These are phyloP conservation scores for Oncorhynchus keta DNA, from an alignment of 2,113 vertebrate species.

Conservation along the genomic window DNA sequence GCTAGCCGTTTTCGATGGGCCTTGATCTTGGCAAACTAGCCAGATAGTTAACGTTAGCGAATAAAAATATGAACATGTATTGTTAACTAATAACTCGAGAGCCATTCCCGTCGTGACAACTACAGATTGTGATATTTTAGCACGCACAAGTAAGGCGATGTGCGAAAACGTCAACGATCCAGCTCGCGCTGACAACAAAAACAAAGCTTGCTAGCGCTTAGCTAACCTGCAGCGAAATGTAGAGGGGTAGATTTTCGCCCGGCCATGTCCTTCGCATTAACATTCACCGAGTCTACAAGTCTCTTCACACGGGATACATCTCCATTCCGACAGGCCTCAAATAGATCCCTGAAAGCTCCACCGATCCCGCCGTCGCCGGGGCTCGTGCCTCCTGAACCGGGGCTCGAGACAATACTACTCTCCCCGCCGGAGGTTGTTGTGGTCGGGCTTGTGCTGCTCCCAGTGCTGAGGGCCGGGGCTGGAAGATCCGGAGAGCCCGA, in stretches of 20 bases:
- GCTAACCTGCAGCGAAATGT: constrained; percentile 93
- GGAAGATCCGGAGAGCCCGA: constrained; percentile 67
- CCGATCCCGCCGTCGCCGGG: constrained; percentile 74
- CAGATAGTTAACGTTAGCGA: too few species aligned
- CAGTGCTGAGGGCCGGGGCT: constrained; percentile 45
- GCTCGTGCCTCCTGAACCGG: constrained; percentile 64
- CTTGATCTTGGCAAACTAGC: too few species aligned
- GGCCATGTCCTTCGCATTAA: constrained; percentile 98
- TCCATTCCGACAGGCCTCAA: constrained; percentile 97
- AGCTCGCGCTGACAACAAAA: background rate
- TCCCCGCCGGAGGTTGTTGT: constrained; percentile 72
- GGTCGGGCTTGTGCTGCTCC: constrained; percentile 68
- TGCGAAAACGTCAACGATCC: background rate
- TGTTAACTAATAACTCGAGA: too few species aligned
- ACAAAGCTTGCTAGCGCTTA: background rate
- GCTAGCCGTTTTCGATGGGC: too few species aligned
- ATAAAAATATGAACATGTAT: too few species aligned
- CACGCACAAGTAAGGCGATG: too few species aligned
- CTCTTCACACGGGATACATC: constrained; percentile 94
- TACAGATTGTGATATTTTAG: too few species aligned
- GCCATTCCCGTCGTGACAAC: too few species aligned
- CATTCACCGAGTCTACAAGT: constrained; percentile 91
- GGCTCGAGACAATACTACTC: constrained; percentile 67
- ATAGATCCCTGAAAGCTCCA: constrained; percentile 89
- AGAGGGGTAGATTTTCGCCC: constrained; percentile 95